phyloP scores from a whole-genome alignment of 2,888 invertebrate genomes.

The Antitype chi region DNA sequence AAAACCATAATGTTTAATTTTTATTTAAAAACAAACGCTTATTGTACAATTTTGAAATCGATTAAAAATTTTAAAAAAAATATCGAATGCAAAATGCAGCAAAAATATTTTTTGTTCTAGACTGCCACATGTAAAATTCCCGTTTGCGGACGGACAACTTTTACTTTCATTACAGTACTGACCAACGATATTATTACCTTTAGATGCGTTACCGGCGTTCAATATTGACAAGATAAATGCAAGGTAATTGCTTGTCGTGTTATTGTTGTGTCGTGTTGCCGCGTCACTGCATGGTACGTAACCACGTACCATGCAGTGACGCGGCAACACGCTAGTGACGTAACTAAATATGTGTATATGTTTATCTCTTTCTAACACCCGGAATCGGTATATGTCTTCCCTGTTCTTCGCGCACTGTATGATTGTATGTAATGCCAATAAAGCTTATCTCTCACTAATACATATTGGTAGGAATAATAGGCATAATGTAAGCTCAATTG shows the following conservation, averaged over 20 bases:
- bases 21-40: neutral
- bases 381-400: no score
- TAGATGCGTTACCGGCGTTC: no score
- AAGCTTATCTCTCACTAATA: neutral
- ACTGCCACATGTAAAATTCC: neutral
- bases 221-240: no score
- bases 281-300: no score
- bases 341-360: no score
- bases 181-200: neutral
- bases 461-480: neutral
- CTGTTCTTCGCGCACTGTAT: no score
- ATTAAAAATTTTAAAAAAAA: neutral
- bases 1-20: neutral
- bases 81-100: neutral
- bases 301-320: no score
- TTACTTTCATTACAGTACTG: neutral
- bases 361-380: no score
- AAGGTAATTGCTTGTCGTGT: no score
- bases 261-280: no score
- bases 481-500: conserved; percentile 25
- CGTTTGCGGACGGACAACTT: neutral
- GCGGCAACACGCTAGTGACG: no score
- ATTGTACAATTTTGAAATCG: neutral
- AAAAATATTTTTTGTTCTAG: neutral
- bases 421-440: neutral